Conservation (phyloP, 2,888 invertebrate species). For the Trichacis sp. region DNA sequence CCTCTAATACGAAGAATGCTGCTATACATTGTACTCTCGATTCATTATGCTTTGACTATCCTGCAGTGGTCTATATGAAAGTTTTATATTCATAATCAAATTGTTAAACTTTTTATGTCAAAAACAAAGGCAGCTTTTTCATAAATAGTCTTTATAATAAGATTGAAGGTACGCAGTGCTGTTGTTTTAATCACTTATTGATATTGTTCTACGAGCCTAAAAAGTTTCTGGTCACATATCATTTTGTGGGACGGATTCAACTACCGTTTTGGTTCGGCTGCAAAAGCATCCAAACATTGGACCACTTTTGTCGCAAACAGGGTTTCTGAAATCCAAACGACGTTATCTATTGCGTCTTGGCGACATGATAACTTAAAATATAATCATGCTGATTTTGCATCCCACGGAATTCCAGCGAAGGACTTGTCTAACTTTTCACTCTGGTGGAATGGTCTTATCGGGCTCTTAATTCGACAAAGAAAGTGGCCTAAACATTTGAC, state of each 20-base stretch:
- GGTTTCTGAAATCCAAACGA: neutral
- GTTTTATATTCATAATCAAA: neutral
- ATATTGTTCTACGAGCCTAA: too few species aligned
- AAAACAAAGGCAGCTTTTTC: slow-evolving; percentile 8
- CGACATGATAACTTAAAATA: neutral
- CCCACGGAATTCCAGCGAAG: neutral
- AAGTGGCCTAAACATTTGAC: neutral
- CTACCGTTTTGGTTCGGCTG: neutral
- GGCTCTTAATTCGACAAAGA: neutral
- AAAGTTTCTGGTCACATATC: neutral
- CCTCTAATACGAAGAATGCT: neutral
- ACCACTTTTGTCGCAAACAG: neutral
- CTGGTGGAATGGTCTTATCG: neutral
- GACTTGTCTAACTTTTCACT: neutral
- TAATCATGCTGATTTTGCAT: neutral
- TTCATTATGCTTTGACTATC: slow-evolving; percentile 4
- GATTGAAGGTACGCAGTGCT: slow-evolving; percentile 14
- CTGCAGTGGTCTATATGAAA: slow-evolving; percentile 12
- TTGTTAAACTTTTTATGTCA: neutral
- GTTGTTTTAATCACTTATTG: neutral
- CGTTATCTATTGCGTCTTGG: neutral
- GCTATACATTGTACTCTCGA: slow-evolving; percentile 11
- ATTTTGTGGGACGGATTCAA: neutral
- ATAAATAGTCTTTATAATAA: slow-evolving; percentile 7
- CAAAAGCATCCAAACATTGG: neutral